Evolutionary conservation across 2,113 vertebrate species (phyloP).

Genomic region (Todiramphus chloris): DNA sequence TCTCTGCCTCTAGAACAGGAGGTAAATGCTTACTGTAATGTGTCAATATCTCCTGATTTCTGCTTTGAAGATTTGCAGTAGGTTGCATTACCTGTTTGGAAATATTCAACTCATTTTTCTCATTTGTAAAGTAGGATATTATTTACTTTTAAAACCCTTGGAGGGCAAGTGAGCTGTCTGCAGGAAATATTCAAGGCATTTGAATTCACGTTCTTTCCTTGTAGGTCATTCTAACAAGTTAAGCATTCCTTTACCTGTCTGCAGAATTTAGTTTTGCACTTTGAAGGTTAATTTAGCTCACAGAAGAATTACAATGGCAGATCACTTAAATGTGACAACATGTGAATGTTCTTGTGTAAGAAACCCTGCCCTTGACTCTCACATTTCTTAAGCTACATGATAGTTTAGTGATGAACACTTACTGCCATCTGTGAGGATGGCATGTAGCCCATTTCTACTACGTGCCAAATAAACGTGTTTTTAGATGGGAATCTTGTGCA

Average conservation of each 20-base stretch:
- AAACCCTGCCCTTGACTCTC: background rate
- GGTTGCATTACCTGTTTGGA: background rate
- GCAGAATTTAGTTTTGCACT: background rate
- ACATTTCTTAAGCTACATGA: background rate
- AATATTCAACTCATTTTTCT: background rate
- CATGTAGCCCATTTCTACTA: background rate
- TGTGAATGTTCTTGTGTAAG: background rate
- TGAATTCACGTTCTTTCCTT: background rate
- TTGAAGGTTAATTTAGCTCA: background rate
- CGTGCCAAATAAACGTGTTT: slow-evolving; percentile 10
- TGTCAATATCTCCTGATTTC: background rate
- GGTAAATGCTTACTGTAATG: no score
- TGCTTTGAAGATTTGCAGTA: background rate
- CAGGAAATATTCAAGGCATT: background rate
- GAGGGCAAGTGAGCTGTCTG: background rate
- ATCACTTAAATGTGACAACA: background rate
- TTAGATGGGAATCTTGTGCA: background rate
- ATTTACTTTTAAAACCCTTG: background rate
- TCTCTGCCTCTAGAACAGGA: background rate
- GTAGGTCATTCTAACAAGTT: background rate
- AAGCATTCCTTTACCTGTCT: background rate
- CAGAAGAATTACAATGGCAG: background rate
- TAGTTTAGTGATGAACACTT: background rate
- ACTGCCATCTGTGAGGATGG: slow-evolving; percentile 9
- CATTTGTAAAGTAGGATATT: background rate